A percentile compares a stretch with the other conserved stretches of the same genome.
Evolutionary conservation across 2,888 invertebrate genomes (phyloP).

Genomic region (Oscheius myriophilus): DNA sequence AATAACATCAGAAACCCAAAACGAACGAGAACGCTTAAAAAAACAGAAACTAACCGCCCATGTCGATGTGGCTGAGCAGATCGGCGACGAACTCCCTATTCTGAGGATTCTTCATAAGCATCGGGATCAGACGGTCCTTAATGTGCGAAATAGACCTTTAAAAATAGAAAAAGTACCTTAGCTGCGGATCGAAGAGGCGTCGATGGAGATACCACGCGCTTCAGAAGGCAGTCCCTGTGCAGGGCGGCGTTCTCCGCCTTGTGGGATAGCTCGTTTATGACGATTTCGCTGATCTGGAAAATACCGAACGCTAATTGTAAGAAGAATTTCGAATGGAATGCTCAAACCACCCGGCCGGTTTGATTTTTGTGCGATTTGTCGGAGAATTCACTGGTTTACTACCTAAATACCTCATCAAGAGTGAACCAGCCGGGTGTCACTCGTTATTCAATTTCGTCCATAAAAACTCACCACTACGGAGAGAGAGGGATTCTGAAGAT

Average conservation of each 20-base stretch:
- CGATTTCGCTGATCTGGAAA: conserved; percentile 34
- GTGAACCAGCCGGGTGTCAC: no score
- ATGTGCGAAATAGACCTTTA: neutral
- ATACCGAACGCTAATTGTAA: neutral
- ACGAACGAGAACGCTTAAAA: neutral
- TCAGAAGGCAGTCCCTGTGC: conserved; percentile 1
- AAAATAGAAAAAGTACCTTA: conserved; percentile 24
- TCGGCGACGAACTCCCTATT: no score
- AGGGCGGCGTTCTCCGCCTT: conserved; percentile 10
- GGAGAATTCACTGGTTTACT: no score
- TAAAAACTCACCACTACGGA: conserved; percentile 33
- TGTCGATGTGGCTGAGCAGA: neutral
- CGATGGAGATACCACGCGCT: neutral
- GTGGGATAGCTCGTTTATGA: conserved; percentile 31
- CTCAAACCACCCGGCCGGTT: no score
- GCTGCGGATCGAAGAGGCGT: conserved; percentile 17
- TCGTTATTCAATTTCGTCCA: no score
- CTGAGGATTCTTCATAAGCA: conserved; percentile 10
- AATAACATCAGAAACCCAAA: no score
- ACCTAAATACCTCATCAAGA: no score
- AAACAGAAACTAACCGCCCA: neutral
- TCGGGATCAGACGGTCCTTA: conserved; percentile 27
- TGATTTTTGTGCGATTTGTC: no score
- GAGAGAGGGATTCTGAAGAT: conserved; percentile 32
- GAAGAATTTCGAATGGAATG: neutral